These are phyloP conservation scores for Gambusia holbrooki DNA, from an alignment of 2,113 vertebrate species.

Conservation along the genomic window DNA sequence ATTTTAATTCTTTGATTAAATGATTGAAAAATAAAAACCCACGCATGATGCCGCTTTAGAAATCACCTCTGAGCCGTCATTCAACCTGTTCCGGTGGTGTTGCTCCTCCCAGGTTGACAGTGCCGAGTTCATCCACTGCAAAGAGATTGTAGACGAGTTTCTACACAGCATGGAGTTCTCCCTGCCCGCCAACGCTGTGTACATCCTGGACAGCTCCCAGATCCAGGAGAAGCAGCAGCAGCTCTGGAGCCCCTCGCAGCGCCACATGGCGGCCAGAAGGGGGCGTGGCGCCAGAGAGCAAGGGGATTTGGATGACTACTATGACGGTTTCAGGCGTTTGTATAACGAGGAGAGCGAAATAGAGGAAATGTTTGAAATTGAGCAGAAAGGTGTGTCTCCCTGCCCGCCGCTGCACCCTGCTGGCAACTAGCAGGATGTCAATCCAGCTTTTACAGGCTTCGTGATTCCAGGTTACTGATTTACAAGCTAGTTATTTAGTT, in stretches of 20 bases:
- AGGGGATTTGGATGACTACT: slow-evolving; percentile 72
- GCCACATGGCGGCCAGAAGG: background rate
- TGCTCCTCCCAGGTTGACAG: slow-evolving; percentile 66
- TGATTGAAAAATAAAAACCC: background rate
- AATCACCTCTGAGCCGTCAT: background rate
- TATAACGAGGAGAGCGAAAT: slow-evolving; percentile 61
- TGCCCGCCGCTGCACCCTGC: slow-evolving; percentile 76
- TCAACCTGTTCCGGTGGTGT: background rate
- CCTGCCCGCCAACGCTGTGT: slow-evolving; percentile 68
- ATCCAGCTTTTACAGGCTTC: background rate
- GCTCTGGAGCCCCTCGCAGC: background rate
- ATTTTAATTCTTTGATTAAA: background rate
- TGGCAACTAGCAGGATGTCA: slow-evolving; percentile 18
- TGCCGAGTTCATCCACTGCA: slow-evolving; percentile 77
- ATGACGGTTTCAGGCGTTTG: slow-evolving; percentile 75
- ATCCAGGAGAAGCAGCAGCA: slow-evolving; percentile 17
- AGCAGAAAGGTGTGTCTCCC: slow-evolving; percentile 42
- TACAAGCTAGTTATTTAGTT: background rate
- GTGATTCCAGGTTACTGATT: background rate
- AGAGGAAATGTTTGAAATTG: background rate
- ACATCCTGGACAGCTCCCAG: slow-evolving; percentile 64
- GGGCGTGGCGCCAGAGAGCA: background rate
- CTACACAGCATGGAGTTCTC: slow-evolving; percentile 69
- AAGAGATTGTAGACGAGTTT: slow-evolving; percentile 77
- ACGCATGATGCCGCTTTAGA: too few species aligned